Evolutionary conservation across 2,888 invertebrate species (phyloP).

Genomic region (Caenorhabditis uteleia): DNA sequence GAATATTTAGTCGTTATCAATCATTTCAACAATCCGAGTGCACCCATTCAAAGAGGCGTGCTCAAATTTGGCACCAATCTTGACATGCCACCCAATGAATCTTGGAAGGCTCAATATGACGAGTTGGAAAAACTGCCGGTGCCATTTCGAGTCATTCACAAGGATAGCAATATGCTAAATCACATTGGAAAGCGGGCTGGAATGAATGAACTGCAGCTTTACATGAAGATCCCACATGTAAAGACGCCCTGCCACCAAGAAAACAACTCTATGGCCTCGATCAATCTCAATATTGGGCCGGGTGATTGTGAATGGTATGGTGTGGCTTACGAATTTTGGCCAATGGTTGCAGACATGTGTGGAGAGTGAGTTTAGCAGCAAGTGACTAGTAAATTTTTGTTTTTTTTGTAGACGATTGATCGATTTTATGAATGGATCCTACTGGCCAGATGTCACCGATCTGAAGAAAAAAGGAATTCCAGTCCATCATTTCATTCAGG

Average conservation of each 20-base stretch:
- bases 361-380: slow-evolving; percentile 75
- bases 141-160: slow-evolving; percentile 94
- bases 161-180: slow-evolving; percentile 97
- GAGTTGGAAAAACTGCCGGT: slow-evolving; percentile 94
- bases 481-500: slow-evolving; percentile 91
- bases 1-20: no score
- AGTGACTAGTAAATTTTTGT: background rate
- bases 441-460: slow-evolving; percentile 98
- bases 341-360: slow-evolving; percentile 88
- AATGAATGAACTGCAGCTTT: slow-evolving; percentile 98
- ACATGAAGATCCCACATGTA: slow-evolving; percentile 82
- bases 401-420: slow-evolving; percentile 80
- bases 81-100: slow-evolving; percentile 94
- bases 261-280: slow-evolving; percentile 90
- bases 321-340: slow-evolving; percentile 97
- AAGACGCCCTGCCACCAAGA: slow-evolving; percentile 87
- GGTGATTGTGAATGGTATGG: slow-evolving; percentile 99
- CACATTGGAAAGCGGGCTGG: slow-evolving; percentile 98
- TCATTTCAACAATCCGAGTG: no score
- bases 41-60: no score
- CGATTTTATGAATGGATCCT: slow-evolving; percentile 93
- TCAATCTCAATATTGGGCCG: slow-evolving; percentile 98
- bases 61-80: slow-evolving; percentile 97
- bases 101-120: slow-evolving; percentile 93
- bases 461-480: slow-evolving; percentile 92